Conservation (phyloP, 2,113 vertebrate species). For the Platanista minor region DNA sequence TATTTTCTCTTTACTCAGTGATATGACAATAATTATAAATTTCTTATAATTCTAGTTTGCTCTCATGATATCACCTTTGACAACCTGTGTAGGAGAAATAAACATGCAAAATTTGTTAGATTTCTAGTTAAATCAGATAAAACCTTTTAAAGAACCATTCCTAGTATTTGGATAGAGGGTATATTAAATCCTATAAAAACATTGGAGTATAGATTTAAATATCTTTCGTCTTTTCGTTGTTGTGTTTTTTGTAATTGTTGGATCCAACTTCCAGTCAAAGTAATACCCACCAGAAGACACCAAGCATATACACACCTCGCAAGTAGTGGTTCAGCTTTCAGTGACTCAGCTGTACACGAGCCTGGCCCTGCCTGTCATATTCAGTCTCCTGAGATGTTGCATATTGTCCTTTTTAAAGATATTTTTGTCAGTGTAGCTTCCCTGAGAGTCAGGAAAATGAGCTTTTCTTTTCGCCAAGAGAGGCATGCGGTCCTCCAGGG, state of each 20-base stretch:
- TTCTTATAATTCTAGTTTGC: slow-evolving; percentile 56
- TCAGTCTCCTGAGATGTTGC: neutral
- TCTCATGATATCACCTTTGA: slow-evolving; percentile 36
- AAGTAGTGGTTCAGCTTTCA: neutral
- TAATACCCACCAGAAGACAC: neutral
- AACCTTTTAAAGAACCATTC: neutral
- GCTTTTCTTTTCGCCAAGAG: neutral
- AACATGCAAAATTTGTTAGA: neutral
- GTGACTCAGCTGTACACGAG: neutral
- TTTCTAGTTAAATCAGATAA: neutral
- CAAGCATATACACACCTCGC: accelerated
- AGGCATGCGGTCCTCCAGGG: neutral
- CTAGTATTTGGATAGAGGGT: too few species aligned
- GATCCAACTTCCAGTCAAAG: neutral
- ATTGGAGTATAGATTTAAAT: neutral
- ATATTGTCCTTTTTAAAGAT: neutral
- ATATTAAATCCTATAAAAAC: neutral
- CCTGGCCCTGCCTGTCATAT: neutral
- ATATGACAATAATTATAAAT: slow-evolving; percentile 73
- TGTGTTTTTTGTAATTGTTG: neutral
- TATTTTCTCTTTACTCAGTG: slow-evolving; percentile 72
- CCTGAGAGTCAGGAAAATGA: neutral
- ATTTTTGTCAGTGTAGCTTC: neutral
- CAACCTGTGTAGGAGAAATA: slow-evolving; percentile 46
- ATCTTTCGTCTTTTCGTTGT: neutral